phyloP scores from a whole-genome alignment of 53 echinoderm and acorn worm genomes.

The Holothuria leucospilota region DNA sequence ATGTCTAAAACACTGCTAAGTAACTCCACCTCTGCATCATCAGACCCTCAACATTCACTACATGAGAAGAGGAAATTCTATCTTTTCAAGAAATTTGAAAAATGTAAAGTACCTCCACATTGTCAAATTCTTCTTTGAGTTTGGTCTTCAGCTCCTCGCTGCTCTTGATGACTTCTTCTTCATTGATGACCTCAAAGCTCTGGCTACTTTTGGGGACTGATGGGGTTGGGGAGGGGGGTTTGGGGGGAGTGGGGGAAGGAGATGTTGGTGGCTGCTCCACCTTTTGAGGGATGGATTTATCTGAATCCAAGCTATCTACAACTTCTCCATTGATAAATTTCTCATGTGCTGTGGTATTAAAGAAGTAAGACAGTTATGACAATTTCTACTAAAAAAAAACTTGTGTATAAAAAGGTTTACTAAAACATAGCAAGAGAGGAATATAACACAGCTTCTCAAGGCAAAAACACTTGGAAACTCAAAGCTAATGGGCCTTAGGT shows the following conservation, averaged over 20 bases:
- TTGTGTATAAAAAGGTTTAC: no score
- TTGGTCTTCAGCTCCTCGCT: constrained; percentile 38
- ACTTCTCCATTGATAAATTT: constrained; percentile 39
- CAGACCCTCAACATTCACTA: no score
- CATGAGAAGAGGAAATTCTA: no score
- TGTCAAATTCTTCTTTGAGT: constrained; percentile 42
- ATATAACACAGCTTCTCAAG: no score
- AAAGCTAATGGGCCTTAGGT: no score
- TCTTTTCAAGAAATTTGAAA: not conserved
- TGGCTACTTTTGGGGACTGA: not conserved
- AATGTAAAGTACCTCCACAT: not conserved
- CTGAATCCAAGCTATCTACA: not conserved
- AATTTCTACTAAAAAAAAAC: no score
- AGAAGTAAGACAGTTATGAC: not conserved
- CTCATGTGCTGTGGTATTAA: constrained; percentile 17
- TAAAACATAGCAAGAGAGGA: no score
- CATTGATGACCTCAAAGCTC: constrained; percentile 40
- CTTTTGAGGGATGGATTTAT: not conserved
- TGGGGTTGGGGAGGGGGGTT: not conserved
- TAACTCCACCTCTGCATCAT: no score
- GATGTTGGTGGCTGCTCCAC: constrained; percentile 1
- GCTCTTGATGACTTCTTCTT: constrained; percentile 11
- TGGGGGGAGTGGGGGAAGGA: not conserved
- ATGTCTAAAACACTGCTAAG: no score
- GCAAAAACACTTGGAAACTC: no score